Evolutionary conservation across 1,140 invertebrate species (phyloP), one percentile per base, ranked within the genome.

Genomic region (Hypsibius dujardini): DNA sequence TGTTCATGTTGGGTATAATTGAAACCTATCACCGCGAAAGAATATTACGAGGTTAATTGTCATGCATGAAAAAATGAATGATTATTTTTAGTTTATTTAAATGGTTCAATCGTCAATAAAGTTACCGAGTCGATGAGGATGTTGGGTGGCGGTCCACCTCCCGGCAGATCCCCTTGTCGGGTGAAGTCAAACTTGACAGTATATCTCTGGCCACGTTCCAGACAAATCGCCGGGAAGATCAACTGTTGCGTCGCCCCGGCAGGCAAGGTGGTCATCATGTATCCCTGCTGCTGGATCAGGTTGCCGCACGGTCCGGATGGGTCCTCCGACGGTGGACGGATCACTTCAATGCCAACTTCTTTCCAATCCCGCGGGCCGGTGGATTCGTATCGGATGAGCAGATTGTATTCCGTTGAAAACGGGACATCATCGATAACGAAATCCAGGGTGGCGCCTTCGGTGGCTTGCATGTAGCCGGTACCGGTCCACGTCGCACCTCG

Each of bases 301-400:
- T 90, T 87, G 0, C 86, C 87, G 80, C 95, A 98, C 1, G 87
- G 86, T 40, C 92, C 92, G 73, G 88, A 82, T 0, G 85, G 84
- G 82, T 92, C 88, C 1, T 89, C 83, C 1, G 85, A 82, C 47
- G 84, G 85, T 1, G 87, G 85, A 73, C 92, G 83, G 69, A 73
- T 42, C 15, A 46, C 1, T 47, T 7, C 46, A 74, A 72, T 72
- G 46, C 70, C 28, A 15, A 70, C 46, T 15, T 73, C 40, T 15
- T n/a, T 15, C 71, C 42, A 47, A 42, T 73, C 46, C 12, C 40
- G 62, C 2, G 47, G 74, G 79, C 79, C 69, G 81, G 77, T 1
- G 87, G n/a, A 73, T 78, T 96, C 92, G 80, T 98, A 98, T 73
- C 94, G 84, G 56, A 98, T 84, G 40, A 95, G 82, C 50, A 97